phyloP scores from a whole-genome alignment of 2,797 vertebrate genomes.

The Phrynocephalus guinanensis region DNA sequence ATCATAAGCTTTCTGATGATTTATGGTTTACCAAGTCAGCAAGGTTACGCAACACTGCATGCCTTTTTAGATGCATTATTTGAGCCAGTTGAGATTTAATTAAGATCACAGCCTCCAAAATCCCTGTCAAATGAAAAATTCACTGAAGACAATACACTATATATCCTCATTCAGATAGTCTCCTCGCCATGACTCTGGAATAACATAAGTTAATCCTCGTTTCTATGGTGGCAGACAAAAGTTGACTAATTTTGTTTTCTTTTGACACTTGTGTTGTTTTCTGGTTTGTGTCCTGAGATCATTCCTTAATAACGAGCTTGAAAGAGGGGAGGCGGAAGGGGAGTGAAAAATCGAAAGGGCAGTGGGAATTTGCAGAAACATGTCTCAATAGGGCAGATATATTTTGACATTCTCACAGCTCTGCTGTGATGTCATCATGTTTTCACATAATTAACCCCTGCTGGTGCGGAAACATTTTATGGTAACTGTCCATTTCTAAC shows the following conservation, averaged over 20 bases:
- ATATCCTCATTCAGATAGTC: slow-evolving; percentile 88
- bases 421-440: slow-evolving; percentile 80
- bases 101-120: slow-evolving; percentile 95
- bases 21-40: slow-evolving; percentile 85
- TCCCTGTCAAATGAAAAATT: slow-evolving; percentile 92
- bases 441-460: slow-evolving; percentile 77
- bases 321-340: not conserved
- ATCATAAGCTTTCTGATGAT: slow-evolving; percentile 82
- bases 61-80: slow-evolving; percentile 90
- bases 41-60: slow-evolving; percentile 87
- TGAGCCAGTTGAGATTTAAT: slow-evolving; percentile 95
- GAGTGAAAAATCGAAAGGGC: slow-evolving; percentile 62
- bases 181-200: slow-evolving; percentile 86
- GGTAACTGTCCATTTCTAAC: slow-evolving; percentile 68
- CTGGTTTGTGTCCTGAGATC: slow-evolving; percentile 85
- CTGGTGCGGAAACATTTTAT: slow-evolving; percentile 69
- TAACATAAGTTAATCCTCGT: slow-evolving; percentile 88
- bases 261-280: slow-evolving; percentile 88
- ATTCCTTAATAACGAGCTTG: slow-evolving; percentile 77
- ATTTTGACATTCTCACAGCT: slow-evolving; percentile 79
- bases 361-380: slow-evolving; percentile 75
- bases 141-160: slow-evolving; percentile 90
- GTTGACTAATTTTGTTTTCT: slow-evolving; percentile 90
- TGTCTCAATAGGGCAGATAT: slow-evolving; percentile 75
- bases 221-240: slow-evolving; percentile 93